Evolutionary conservation across 2,888 invertebrate genomes (phyloP), one percentile per base, ranked within the genome.

Genomic region (Drosophila macrothrix): DNA sequence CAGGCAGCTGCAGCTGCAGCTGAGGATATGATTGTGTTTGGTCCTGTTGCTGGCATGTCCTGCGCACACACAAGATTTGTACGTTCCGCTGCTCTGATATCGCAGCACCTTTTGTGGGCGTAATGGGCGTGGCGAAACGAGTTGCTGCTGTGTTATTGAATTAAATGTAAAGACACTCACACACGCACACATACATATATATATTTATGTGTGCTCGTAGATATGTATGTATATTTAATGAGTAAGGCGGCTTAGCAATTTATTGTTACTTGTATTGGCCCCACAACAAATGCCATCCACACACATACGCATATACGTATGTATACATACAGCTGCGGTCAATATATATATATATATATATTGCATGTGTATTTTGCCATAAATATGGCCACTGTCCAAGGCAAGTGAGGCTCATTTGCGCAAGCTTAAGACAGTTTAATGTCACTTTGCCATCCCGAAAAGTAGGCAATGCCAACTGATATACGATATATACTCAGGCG

Each of bases 101-200:
- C 28, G 53, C 52, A 39, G 52, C 76, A 73, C 80, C 76, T 76
- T 69, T 39, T 61, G 73, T 55, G 58, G 80, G 75, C 79, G 73
- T 50, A 12, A 31, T 58, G 72, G 70, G 70, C 72, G 61, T 73
- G 67, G 60, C 67, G 78, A 82, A 82, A 80, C 78, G 80, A 80
- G 80, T 80, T 80, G 80, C 70, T 67, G 84, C 72, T 82, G 83
- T 85, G 70, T 83, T 84, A 83, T 88, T 84, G 82, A 84, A 88
- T 88, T 83, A 88, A 87, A 84, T 66, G 82, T 35, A 53, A 69
- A 69, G 66, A 71, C 56, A 35, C 63, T 37, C 60, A 7, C 37
- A 53, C 39, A 56, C 37, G 35, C 53, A 53, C 31, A 37, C 65
- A 29, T 7, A 29, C 29, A 31, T 2, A 29, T 0, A 7, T 22